Conservation (phyloP, 2,888 invertebrate genomes). For the Caenorhabditis angaria region DNA sequence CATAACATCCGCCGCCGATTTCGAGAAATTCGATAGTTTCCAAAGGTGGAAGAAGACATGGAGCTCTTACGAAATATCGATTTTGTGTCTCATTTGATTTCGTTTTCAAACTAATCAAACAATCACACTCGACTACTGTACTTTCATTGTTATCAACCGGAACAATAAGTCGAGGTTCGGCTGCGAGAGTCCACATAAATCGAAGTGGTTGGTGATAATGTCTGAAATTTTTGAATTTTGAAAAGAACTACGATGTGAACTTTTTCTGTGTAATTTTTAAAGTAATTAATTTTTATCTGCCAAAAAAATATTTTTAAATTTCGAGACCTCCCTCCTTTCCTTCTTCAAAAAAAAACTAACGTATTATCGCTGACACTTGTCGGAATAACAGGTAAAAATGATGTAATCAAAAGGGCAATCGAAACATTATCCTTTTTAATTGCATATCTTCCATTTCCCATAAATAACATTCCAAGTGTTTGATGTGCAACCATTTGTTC, state of each 20-base stretch:
- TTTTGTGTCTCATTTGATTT: background rate
- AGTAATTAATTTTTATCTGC: no score
- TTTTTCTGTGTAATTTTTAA: background rate
- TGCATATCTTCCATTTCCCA: conserved; percentile 84
- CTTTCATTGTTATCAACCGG: conserved; percentile 82
- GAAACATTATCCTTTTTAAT: conserved; percentile 81
- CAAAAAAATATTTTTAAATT: no score
- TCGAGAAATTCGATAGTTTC: conserved; percentile 41
- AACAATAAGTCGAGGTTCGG: conserved; percentile 86
- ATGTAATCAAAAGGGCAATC: conserved; percentile 88
- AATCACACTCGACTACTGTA: conserved; percentile 32
- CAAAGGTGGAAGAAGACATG: conserved; percentile 53
- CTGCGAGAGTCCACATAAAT: conserved; percentile 92
- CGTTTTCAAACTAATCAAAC: conserved; percentile 72
- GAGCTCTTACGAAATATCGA: conserved; percentile 28
- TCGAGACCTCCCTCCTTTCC: no score
- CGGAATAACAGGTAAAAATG: conserved; percentile 96
- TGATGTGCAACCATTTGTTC: conserved; percentile 94
- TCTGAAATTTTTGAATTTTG: conserved; percentile 75
- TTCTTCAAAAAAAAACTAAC: conserved; percentile 75
- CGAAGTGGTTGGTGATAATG: conserved; percentile 96
- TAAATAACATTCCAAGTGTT: conserved; percentile 89
- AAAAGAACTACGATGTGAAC: background rate
- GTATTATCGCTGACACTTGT: conserved; percentile 95
- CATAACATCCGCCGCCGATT: conserved; percentile 45